A percentile compares a stretch with the other conserved stretches of the same genome.
Conservation (phyloP, 2,888 invertebrate genomes). For the Phanerotoma sp. region DNA sequence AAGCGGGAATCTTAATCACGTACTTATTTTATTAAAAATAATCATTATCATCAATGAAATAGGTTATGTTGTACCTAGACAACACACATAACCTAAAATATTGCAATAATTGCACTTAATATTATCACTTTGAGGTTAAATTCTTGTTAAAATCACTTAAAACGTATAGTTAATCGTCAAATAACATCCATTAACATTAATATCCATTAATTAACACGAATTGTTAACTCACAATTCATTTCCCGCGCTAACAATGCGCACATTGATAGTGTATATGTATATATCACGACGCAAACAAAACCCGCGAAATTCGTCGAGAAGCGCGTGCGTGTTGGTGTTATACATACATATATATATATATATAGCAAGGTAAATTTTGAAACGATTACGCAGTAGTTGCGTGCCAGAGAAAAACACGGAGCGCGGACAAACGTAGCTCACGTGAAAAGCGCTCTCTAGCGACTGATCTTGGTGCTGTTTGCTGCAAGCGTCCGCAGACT, state of each 20-base stretch:
- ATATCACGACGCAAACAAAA: background rate
- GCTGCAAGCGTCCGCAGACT: slow-evolving; percentile 35
- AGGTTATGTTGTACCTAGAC: no score
- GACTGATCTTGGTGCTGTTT: slow-evolving; percentile 43
- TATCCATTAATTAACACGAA: no score
- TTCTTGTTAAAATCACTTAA: no score
- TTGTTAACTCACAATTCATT: no score
- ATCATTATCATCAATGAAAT: no score
- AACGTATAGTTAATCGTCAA: no score
- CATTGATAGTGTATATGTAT: background rate
- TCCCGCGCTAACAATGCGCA: no score
- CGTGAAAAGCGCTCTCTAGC: slow-evolving; percentile 51
- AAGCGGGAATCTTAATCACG: slow-evolving; percentile 20
- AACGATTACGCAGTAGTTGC: slow-evolving; percentile 46
- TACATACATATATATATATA: background rate
- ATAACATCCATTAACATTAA: no score
- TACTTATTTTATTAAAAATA: slow-evolving; percentile 3
- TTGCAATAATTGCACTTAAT: no score
- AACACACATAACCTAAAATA: no score
- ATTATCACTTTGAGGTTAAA: no score
- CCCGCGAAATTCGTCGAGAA: background rate
- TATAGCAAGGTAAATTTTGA: slow-evolving; percentile 23
- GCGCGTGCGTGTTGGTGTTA: background rate
- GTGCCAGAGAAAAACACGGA: slow-evolving; percentile 26
- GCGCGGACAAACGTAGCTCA: slow-evolving; percentile 40